These are phyloP conservation scores for Calyptommatus sinebrachiatus DNA, from an alignment of 2,113 vertebrate genomes.

Conservation along the genomic window DNA sequence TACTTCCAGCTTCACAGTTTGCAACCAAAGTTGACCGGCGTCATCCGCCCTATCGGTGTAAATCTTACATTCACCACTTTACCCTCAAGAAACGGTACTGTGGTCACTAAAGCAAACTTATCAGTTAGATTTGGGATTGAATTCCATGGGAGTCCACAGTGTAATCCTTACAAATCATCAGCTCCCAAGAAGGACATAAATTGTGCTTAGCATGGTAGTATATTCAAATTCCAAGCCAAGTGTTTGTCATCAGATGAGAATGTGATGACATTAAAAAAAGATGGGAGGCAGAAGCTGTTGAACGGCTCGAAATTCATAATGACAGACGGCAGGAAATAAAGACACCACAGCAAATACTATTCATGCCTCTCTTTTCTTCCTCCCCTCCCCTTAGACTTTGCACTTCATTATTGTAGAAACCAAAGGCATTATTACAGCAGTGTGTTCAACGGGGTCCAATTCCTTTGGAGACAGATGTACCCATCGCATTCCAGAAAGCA, in stretches of 20 bases:
- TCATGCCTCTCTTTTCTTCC: neutral
- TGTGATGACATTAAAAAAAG: conserved; percentile 57
- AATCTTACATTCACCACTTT: conserved; percentile 25
- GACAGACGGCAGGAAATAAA: conserved; percentile 36
- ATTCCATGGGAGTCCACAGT: conserved; percentile 43
- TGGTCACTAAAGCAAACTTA: conserved; percentile 46
- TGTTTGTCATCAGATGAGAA: conserved; percentile 64
- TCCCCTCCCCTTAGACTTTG: neutral
- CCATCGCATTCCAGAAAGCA: neutral
- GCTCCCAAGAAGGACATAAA: conserved; percentile 54
- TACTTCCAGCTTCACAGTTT: neutral
- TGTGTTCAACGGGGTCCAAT: conserved; percentile 39
- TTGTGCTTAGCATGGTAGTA: conserved; percentile 45
- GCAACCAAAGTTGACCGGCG: neutral
- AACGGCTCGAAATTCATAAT: conserved; percentile 46
- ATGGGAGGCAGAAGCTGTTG: conserved; percentile 45
- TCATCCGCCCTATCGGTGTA: neutral
- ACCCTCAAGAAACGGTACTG: conserved; percentile 36
- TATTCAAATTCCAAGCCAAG: conserved; percentile 56
- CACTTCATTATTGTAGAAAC: conserved; percentile 45
- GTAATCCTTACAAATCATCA: conserved; percentile 49
- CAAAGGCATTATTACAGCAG: conserved; percentile 31
- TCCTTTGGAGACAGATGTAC: conserved; percentile 27
- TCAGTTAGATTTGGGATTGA: conserved; percentile 37
- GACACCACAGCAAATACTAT: conserved; percentile 45